Base-by-base conservation (phyloP, 2,797 vertebrate species). In the Hydrocynus forskahlii region DNA sequence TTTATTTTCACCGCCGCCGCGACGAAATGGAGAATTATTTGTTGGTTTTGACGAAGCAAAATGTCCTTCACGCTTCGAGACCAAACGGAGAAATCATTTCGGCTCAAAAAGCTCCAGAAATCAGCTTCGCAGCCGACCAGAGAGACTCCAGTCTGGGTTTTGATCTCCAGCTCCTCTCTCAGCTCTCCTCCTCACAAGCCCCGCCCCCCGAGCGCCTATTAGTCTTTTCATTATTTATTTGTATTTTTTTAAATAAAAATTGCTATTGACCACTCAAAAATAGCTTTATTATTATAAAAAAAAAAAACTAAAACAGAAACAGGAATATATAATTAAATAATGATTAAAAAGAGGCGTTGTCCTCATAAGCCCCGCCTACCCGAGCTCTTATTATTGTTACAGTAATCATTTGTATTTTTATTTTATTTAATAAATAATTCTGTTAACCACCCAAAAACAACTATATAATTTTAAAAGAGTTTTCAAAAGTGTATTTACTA, bases 1-100 rank as follows among this genome's bases (percentile, higher is more conserved):
- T 83, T 73, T 76, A 80, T 86, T 92, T 69, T 48, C 43, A 90
- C 86, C 88, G 93, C 94, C 85, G 91, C 89, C 90, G 85, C 91
- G 89, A 92, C 88, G 90, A 91, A 80, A 74, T 66, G 0, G 57
- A 66, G 8, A n/a, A n/a, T n/a, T n/a, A n/a, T n/a, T n/a, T n/a
- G n/a, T n/a, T n/a, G n/a, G n/a, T n/a, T n/a, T n/a, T n/a, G n/a
- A 84, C 85, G n/a, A 84, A 85, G 87, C 68, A 86, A 88, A 89
- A 82, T 80, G 43, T 82, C 78, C 57, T 55, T 74, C 50, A 74
- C 17, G 8, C 75, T 9, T 35, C 17, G 10, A n/a, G 13, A 1
- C 75, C 78, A 64, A 59, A 71, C 17, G 21, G 68, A 35, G 57
- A 1, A 63, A 73, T 71, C 92, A 91, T 90, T 73, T 86, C 78